Evolutionary conservation across 2,113 vertebrate genomes (phyloP), one percentile per base, ranked within the genome.

Genomic region (Caranx melampygus): DNA sequence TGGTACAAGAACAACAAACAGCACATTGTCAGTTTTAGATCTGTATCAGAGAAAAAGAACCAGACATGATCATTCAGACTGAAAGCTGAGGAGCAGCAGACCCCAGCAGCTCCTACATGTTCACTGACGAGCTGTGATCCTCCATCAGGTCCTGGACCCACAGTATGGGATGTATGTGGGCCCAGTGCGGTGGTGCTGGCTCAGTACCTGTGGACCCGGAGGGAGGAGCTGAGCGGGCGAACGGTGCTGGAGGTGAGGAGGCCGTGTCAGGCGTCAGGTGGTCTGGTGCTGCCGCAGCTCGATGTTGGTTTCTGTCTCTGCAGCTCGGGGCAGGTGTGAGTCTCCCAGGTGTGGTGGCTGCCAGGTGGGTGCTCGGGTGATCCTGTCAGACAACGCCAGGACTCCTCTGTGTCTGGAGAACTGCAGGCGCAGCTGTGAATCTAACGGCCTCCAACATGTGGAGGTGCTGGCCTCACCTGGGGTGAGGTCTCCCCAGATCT

Each of bases 261-360:
- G 6, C 42, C 4, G 16, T 33, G 33, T 3, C 0, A 42, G 5
- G 37, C 8, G 37, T 37, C 4, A 37, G 35, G 0, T 2, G 7
- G 1, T 35, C 13, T 52, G 3, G 1, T 0, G 31, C 21, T 16
- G 6, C 42, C 44, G 9, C 44, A 47, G 5, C 16, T 10, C 65
- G 5, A 9, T 18, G 59, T 6, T 1, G 16, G 20, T 2, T 1
- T 35, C 5, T 51, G 1, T 52, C n/a, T 78, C 70, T 67, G 6
- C 89, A 99, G 98, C 90, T 99, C 4, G 97, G 98, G 0, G 97
- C 97, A 2, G 97, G 97, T 0, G 96, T 96, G 71, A 95, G 96
- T 55, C 95, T 99, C 2, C 98, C 98, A 0, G 97, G 97, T 0
- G 91, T 98, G 45, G 61, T 97, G 66, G 98, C 97, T 0, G 96